These are phyloP conservation scores for Ochropacha duplaris DNA, from an alignment of 2,888 invertebrate species.

Conservation along the genomic window DNA sequence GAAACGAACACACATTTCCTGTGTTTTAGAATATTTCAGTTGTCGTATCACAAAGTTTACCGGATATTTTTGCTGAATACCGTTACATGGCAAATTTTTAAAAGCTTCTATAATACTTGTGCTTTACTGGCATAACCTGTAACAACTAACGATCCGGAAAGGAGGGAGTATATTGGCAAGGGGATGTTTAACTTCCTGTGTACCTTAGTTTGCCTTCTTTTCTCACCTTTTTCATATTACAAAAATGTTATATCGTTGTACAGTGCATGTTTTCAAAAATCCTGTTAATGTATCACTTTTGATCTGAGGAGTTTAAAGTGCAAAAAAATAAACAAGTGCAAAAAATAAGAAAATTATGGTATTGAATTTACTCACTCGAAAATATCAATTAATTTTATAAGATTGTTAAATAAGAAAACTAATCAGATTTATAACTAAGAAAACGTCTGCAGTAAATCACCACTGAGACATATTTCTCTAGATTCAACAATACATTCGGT, in stretches of 20 bases:
- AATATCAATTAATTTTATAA: not conserved
- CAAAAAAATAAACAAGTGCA: too few relatives aligned
- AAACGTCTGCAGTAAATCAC: too few relatives aligned
- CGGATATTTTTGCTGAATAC: constrained; percentile 23
- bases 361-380: too few relatives aligned
- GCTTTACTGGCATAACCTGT: not conserved
- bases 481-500: too few relatives aligned
- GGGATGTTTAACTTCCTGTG: not conserved
- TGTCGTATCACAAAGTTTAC: constrained; percentile 14
- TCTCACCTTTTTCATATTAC: not conserved
- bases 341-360: too few relatives aligned
- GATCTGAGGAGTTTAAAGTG: too few relatives aligned
- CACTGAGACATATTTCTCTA: too few relatives aligned
- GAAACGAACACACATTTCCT: constrained; percentile 27
- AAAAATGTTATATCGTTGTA: not conserved
- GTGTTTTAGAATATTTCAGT: constrained; percentile 31
- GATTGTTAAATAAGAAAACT: not conserved
- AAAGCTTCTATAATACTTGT: constrained; percentile 7
- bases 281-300: not conserved
- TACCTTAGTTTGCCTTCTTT: not conserved
- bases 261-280: not conserved
- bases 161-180: not conserved
- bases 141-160: not conserved
- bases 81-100: constrained; percentile 11
- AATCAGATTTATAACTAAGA: too few relatives aligned